phyloP scores from a whole-genome alignment of 92 coral and sea anemone species.

The Palythoa grandiflora region DNA sequence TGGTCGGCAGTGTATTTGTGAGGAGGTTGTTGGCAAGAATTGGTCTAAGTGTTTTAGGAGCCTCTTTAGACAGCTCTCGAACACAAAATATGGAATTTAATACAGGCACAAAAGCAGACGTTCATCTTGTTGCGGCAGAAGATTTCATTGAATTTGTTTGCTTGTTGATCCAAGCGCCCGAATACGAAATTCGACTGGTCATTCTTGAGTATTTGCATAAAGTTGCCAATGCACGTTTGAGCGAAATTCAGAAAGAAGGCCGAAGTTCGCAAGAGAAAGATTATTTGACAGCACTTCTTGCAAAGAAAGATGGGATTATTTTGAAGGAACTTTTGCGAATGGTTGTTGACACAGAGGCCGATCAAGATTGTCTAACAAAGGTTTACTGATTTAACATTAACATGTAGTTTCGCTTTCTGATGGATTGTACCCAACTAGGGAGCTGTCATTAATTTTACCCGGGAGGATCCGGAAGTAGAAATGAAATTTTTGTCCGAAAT shows the following conservation, averaged over 20 bases:
- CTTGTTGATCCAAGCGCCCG: slow-evolving; percentile 22
- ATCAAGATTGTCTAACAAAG: slow-evolving; percentile 43
- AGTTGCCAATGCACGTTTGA: not conserved
- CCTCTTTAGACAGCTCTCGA: not conserved
- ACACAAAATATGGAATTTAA: not conserved
- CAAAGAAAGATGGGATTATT: slow-evolving; percentile 12
- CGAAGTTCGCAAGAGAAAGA: not conserved
- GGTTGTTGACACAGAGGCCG: slow-evolving; percentile 22
- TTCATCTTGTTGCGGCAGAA: not conserved
- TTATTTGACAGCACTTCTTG: not conserved
- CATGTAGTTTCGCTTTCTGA: not conserved
- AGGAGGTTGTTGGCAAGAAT: slow-evolving; percentile 10
- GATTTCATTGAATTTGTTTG: not conserved
- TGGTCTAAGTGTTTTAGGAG: slow-evolving; percentile 1
- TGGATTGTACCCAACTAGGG: not conserved
- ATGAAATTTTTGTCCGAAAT: too few species aligned
- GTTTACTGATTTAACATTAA: not conserved
- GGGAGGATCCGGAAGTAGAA: too few species aligned
- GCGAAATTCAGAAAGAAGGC: not conserved
- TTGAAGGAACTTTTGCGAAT: slow-evolving; percentile 31
- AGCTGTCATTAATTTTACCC: too few species aligned
- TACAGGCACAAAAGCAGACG: not conserved
- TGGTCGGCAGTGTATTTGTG: slow-evolving; percentile 26
- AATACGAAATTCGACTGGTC: slow-evolving; percentile 32
- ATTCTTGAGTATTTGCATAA: slow-evolving; percentile 31